These are phyloP conservation scores for Muntiacus muntjak DNA, from an alignment of 2,113 vertebrate species.

Conservation along the genomic window DNA sequence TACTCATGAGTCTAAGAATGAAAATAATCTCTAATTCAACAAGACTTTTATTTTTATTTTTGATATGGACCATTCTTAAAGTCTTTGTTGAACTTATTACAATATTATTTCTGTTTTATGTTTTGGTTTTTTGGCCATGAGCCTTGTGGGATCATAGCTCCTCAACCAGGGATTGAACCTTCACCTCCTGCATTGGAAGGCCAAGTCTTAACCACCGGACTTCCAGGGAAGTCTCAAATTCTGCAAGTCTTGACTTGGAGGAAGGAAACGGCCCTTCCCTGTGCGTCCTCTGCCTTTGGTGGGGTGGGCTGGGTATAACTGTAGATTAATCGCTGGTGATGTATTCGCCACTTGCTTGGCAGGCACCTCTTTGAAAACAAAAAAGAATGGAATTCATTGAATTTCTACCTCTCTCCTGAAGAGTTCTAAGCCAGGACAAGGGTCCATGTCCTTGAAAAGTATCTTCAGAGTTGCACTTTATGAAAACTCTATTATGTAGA, in stretches of 20 bases:
- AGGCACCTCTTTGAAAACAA: conserved; percentile 15
- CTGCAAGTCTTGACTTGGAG: conserved; percentile 45
- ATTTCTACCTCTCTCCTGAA: neutral
- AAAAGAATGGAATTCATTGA: conserved; percentile 19
- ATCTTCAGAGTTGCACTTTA: neutral
- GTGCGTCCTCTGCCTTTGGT: neutral
- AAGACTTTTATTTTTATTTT: neutral
- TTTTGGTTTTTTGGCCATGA: neutral
- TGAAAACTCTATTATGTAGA: neutral
- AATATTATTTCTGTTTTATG: neutral
- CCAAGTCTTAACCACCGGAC: neutral
- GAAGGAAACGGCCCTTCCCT: neutral
- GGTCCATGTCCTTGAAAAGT: conserved; percentile 9
- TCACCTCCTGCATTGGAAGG: neutral
- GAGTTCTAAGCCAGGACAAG: neutral
- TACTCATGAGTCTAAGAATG: conserved; percentile 40
- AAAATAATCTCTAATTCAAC: conserved; percentile 45
- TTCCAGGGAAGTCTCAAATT: neutral
- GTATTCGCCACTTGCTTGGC: neutral
- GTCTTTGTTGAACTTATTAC: neutral
- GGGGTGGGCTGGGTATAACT: neutral
- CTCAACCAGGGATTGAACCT: neutral
- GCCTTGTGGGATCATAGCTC: neutral
- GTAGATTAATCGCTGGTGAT: conserved; percentile 8
- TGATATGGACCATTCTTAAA: neutral